Percentiles rank a stretch among this genome's conserved stretches.
Conservation (phyloP, 2,113 vertebrate genomes). For the Hydrochoerus hydrochaeris region DNA sequence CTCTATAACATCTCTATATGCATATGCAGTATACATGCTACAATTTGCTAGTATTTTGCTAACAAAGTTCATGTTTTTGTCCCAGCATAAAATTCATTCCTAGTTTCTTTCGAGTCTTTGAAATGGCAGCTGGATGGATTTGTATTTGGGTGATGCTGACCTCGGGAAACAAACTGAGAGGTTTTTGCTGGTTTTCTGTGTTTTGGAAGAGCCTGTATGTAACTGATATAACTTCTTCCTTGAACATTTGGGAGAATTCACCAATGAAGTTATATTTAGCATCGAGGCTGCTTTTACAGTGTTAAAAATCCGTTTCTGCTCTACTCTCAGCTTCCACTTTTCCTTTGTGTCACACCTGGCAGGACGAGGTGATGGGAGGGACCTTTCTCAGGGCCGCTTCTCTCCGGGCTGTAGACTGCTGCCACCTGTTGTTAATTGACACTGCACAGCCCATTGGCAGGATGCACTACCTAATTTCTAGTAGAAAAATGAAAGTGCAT, state of each 20-base stretch:
- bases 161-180: not conserved
- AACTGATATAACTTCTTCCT: not conserved
- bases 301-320: not conserved
- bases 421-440: not conserved
- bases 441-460: not conserved
- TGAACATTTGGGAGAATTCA: not conserved
- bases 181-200: not conserved
- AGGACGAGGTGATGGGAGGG: not conserved
- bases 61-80: not conserved
- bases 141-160: not conserved
- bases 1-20: not conserved
- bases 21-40: not conserved
- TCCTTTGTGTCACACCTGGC: not conserved
- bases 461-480: not conserved
- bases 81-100: not conserved
- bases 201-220: not conserved
- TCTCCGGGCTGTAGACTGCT: not conserved
- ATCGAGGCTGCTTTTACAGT: not conserved
- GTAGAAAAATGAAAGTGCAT: not conserved
- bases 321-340: not conserved
- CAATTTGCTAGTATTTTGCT: not conserved
- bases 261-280: not conserved
- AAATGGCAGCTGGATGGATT: not conserved
- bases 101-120: not conserved
- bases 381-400: not conserved